A percentile compares a stretch with the other conserved stretches of the same genome.
These are phyloP conservation scores for Ceratina japonica DNA, from an alignment of 1,140 invertebrate species.

Conservation along the genomic window DNA sequence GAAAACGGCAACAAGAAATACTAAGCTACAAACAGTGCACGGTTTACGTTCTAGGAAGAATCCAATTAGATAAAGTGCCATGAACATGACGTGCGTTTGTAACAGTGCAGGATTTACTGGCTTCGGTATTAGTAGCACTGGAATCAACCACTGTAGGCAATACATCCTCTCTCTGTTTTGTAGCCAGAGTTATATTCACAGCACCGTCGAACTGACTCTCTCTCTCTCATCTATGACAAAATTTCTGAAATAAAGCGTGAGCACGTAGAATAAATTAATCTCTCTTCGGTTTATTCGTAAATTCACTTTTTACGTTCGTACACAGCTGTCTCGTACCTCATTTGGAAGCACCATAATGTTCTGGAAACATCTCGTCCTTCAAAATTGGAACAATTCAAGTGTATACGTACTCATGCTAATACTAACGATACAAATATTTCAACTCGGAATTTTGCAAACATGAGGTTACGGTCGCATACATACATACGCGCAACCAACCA, in stretches of 20 bases:
- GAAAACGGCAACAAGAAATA: constrained; percentile 95
- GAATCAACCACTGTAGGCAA: constrained; percentile 98
- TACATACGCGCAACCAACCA: background rate
- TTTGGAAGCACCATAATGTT: constrained; percentile 52
- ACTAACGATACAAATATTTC: constrained; percentile 9
- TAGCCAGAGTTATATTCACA: constrained; percentile 16
- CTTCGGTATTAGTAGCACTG: constrained; percentile 97
- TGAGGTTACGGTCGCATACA: constrained; percentile 1
- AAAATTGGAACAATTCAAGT: constrained; percentile 17
- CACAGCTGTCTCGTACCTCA: constrained; percentile 27
- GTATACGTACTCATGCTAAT: constrained; percentile 5
- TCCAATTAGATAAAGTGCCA: constrained; percentile 94
- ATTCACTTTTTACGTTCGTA: background rate
- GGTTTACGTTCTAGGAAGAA: constrained; percentile 97
- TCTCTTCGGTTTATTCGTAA: background rate
- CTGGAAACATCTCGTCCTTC: constrained; percentile 31
- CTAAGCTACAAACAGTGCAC: constrained; percentile 96
- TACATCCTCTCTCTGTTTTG: constrained; percentile 88
- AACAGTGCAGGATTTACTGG: constrained; percentile 96
- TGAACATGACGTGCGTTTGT: constrained; percentile 98
- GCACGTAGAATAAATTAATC: background rate
- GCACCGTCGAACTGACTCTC: constrained; percentile 13
- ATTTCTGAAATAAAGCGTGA: background rate
- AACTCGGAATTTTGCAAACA: constrained; percentile 38
- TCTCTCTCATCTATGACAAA: constrained; percentile 39